Conservation (phyloP, 2,113 vertebrate genomes). For the Danio rerio region DNA sequence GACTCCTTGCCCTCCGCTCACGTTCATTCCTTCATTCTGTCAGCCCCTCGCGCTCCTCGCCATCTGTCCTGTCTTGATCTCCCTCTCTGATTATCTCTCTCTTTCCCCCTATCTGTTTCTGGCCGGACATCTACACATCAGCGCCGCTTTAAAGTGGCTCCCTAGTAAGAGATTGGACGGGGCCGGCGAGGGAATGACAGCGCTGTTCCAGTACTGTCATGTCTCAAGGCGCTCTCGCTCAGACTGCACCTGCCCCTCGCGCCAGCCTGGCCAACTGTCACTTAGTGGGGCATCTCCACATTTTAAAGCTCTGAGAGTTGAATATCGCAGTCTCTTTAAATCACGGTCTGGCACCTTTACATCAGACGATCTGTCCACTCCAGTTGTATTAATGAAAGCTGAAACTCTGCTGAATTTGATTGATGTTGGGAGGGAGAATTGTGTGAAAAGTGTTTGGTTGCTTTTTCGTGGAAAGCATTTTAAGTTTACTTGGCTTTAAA, state of each 20-base stretch:
- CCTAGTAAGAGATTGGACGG: constrained; percentile 21
- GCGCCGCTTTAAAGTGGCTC: constrained; percentile 5
- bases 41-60: constrained; percentile 29
- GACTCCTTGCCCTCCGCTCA: constrained; percentile 21
- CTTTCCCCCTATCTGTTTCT: constrained; percentile 32
- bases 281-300: constrained; percentile 19
- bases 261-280: constrained; percentile 55
- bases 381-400: background rate
- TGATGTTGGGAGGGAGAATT: background rate
- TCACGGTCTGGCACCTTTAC: constrained; percentile 16
- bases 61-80: constrained; percentile 32
- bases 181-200: constrained; percentile 46
- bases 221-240: constrained; percentile 29
- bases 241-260: constrained; percentile 54
- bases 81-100: constrained; percentile 5
- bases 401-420: constrained; percentile 8
- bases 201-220: constrained; percentile 57
- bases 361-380: background rate
- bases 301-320: constrained; percentile 2
- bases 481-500: too few species aligned
- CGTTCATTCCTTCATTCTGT: constrained; percentile 36
- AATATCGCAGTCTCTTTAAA: constrained; percentile 24
- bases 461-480: too few species aligned
- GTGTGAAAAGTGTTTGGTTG: background rate
- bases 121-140: constrained; percentile 19